phyloP scores from a whole-genome alignment of 2,888 invertebrate species.

The Desoria tigrina region DNA sequence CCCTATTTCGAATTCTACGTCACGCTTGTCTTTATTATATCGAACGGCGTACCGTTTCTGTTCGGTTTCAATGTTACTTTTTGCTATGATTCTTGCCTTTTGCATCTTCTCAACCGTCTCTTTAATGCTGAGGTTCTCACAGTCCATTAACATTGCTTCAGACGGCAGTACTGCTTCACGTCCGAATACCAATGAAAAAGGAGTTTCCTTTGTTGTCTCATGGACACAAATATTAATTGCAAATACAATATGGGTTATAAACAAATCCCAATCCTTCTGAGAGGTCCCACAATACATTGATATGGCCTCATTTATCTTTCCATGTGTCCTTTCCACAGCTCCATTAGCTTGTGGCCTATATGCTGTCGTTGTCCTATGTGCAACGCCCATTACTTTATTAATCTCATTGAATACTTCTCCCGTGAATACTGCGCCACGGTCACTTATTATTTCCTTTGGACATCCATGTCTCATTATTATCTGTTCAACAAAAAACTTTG shows the following conservation, averaged over 20 bases:
- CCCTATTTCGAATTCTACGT: background rate
- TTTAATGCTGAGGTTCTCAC: background rate
- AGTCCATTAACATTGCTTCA: background rate
- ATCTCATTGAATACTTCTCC: background rate
- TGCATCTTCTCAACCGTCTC: background rate
- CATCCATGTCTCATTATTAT: background rate
- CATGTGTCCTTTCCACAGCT: background rate
- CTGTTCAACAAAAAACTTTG: constrained; percentile 3
- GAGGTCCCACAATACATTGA: background rate
- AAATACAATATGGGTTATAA: background rate
- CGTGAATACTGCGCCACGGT: constrained; percentile 1
- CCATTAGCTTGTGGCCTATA: background rate
- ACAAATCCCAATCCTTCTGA: constrained; percentile 9
- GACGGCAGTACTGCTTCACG: background rate
- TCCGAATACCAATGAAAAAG: constrained; percentile 2
- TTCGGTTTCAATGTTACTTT: background rate
- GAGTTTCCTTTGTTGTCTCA: background rate
- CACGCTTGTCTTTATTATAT: background rate
- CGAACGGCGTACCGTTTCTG: background rate
- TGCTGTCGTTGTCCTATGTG: background rate
- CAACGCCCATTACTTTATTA: background rate
- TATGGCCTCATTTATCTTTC: background rate
- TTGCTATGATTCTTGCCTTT: background rate
- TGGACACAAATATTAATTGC: constrained; percentile 3
- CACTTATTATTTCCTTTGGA: constrained; percentile 3